These are phyloP conservation scores for Volucella bombylans DNA, from an alignment of 2,888 invertebrate species.

Conservation along the genomic window DNA sequence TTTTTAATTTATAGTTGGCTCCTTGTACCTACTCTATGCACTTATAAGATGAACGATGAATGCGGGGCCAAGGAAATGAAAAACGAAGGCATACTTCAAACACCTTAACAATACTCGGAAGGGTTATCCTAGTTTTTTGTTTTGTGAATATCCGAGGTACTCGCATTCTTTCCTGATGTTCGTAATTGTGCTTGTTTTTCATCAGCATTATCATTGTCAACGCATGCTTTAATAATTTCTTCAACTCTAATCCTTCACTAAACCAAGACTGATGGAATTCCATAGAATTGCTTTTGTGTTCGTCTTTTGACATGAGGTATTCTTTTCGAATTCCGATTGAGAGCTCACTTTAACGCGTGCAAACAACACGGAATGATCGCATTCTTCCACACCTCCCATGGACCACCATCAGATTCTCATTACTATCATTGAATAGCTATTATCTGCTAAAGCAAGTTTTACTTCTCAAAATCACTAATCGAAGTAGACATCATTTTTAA, in stretches of 20 bases:
- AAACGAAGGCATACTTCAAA: conserved; percentile 31
- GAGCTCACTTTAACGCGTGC: conserved; percentile 51
- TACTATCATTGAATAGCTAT: conserved; percentile 9
- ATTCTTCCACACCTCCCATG: conserved; percentile 40
- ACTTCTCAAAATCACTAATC: conserved; percentile 4
- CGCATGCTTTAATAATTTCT: neutral
- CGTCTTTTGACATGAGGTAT: conserved; percentile 1
- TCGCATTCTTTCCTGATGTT: neutral
- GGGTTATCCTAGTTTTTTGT: conserved; percentile 32
- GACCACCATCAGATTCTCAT: conserved; percentile 22
- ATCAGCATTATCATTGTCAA: neutral
- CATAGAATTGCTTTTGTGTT: conserved; percentile 24
- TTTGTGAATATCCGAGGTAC: conserved; percentile 16
- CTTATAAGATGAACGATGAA: conserved; percentile 40
- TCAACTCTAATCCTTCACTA: conserved; percentile 4
- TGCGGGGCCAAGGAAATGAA: conserved; percentile 14
- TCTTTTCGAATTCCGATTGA: conserved; percentile 22
- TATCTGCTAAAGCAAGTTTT: neutral
- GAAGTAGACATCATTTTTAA: neutral
- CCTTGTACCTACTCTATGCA: conserved; percentile 16
- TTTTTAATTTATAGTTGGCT: conserved; percentile 66
- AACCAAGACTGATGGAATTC: neutral
- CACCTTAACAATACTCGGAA: conserved; percentile 38
- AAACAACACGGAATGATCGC: conserved; percentile 48
- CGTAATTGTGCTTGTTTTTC: conserved; percentile 1